Conservation (phyloP, 2,888 invertebrate species). For the Monopis laevigella region DNA sequence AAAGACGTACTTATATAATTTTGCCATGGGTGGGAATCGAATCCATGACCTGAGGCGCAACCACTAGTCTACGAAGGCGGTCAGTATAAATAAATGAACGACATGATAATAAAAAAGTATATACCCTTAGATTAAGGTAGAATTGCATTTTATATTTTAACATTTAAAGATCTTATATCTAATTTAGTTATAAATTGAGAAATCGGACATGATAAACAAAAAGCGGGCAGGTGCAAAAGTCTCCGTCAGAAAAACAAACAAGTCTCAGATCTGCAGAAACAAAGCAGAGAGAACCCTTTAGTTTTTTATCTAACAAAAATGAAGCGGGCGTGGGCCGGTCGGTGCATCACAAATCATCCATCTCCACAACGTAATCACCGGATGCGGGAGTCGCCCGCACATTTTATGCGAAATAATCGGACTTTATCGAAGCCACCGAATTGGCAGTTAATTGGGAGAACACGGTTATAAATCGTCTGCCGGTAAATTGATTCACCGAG, state of each 20-base stretch:
- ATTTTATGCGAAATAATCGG: conserved; percentile 60
- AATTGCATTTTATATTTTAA: too few relatives aligned
- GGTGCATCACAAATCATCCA: conserved; percentile 61
- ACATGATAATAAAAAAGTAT: too few relatives aligned
- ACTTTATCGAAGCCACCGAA: conserved; percentile 50
- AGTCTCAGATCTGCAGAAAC: conserved; percentile 27
- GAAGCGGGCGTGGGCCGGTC: conserved; percentile 35
- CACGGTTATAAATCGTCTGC: conserved; percentile 54
- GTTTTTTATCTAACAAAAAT: conserved; percentile 64
- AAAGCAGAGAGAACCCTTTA: conserved; percentile 33
- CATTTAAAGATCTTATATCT: too few relatives aligned
- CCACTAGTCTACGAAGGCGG: too few relatives aligned
- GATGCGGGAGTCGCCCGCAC: conserved; percentile 65
- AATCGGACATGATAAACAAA: conserved; percentile 29
- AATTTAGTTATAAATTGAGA: conserved; percentile 1
- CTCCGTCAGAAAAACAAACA: conserved; percentile 49
- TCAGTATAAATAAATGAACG: too few relatives aligned
- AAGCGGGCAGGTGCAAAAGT: conserved; percentile 55
- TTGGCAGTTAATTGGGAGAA: conserved; percentile 63
- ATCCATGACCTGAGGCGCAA: too few relatives aligned
- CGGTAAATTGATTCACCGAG: conserved; percentile 54
- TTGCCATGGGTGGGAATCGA: too few relatives aligned
- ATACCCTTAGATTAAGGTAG: too few relatives aligned
- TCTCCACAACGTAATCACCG: conserved; percentile 52
- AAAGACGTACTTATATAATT: too few relatives aligned